Evolutionary conservation across 1,140 invertebrate genomes (phyloP).

Genomic region (Polypedilum pembai): DNA sequence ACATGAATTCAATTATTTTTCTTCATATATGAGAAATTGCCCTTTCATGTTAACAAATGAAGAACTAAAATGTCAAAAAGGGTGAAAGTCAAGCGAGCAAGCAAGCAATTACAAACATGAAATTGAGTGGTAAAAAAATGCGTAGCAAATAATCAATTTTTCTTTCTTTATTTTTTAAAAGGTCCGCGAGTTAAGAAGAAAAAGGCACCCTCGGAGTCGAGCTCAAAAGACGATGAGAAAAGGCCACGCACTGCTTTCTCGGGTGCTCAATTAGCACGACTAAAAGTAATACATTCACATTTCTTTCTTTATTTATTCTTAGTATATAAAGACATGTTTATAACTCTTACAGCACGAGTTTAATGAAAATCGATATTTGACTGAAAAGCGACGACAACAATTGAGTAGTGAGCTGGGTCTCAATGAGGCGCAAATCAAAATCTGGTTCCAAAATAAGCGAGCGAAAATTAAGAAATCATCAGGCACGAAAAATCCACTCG

Average conservation of each 20-base stretch:
- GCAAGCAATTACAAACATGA: neutral
- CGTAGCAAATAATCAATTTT: slow-evolving; percentile 32
- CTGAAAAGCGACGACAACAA: slow-evolving; percentile 77
- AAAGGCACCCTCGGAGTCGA: slow-evolving; percentile 44
- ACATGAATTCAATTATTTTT: too few relatives aligned
- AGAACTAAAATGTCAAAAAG: too few relatives aligned
- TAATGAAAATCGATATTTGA: slow-evolving; percentile 83
- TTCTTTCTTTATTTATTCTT: neutral
- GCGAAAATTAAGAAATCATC: slow-evolving; percentile 90
- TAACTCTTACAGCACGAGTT: slow-evolving; percentile 60
- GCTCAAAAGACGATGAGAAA: slow-evolving; percentile 70
- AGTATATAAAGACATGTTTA: neutral
- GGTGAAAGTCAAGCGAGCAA: too few relatives aligned
- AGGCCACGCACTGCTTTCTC: slow-evolving; percentile 95
- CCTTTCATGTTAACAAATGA: too few relatives aligned
- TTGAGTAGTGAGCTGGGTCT: slow-evolving; percentile 77
- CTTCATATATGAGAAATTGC: too few relatives aligned
- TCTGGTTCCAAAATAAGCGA: slow-evolving; percentile 92
- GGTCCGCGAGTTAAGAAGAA: slow-evolving; percentile 85
- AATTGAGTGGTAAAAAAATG: slow-evolving; percentile 8
- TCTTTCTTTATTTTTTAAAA: slow-evolving; percentile 46
- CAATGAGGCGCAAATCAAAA: slow-evolving; percentile 94
- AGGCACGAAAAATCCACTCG: slow-evolving; percentile 74
- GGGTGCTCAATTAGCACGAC: slow-evolving; percentile 80
- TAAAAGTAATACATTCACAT: slow-evolving; percentile 57